Evolutionary conservation across 2,113 vertebrate genomes (phyloP).

Genomic region (Chaetops frenatus): DNA sequence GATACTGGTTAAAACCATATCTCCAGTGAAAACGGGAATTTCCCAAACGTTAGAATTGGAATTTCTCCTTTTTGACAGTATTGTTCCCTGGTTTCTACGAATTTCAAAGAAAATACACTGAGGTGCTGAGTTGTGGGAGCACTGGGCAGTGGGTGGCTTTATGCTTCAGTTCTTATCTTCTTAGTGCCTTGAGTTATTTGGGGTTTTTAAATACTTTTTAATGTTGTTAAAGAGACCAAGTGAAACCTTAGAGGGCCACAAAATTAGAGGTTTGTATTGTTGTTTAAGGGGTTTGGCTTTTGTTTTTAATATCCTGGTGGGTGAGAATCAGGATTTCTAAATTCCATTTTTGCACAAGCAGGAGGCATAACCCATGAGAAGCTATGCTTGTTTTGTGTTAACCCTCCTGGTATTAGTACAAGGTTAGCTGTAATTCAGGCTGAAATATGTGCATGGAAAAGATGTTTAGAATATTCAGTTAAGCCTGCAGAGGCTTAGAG

Average conservation of each 20-base stretch:
- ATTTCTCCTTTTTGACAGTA: not conserved
- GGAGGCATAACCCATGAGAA: not conserved
- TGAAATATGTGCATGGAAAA: slow-evolving; percentile 1
- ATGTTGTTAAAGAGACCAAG: not conserved
- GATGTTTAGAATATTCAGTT: slow-evolving; percentile 7
- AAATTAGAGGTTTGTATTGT: not conserved
- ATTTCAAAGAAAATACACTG: not conserved
- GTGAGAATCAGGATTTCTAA: not conserved
- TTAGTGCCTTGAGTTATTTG: not conserved
- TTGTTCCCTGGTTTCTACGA: not conserved
- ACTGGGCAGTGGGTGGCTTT: not conserved
- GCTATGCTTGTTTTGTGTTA: not conserved
- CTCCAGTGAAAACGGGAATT: not conserved
- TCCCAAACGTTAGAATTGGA: not conserved
- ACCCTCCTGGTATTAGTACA: not conserved
- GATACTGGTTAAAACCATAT: not conserved
- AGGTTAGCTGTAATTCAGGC: slow-evolving; percentile 23
- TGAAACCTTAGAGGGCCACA: not conserved
- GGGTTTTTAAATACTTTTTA: not conserved
- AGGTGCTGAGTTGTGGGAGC: not conserved
- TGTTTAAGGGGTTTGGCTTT: not conserved
- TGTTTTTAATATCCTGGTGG: not conserved
- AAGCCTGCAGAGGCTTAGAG: slow-evolving; percentile 14
- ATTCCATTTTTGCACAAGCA: not conserved
- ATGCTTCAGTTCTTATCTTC: not conserved